phyloP scores from a whole-genome alignment of 1,140 invertebrate genomes.

The Pissodes strobi region DNA sequence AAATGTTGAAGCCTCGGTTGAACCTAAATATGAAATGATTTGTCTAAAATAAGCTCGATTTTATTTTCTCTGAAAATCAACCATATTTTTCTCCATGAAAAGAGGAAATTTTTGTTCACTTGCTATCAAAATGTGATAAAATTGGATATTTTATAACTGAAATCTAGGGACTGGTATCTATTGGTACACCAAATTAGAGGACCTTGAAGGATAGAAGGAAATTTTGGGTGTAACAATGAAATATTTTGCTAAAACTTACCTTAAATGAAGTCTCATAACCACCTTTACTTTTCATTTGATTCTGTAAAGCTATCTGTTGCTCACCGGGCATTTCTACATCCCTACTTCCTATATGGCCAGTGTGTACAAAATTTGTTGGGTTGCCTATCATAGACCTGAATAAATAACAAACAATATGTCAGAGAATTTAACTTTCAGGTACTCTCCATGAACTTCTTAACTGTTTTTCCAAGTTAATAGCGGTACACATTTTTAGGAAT shows the following conservation, averaged over 20 bases:
- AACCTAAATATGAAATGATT: no score
- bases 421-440: no score
- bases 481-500: no score
- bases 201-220: background rate
- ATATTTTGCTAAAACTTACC: conserved; percentile 35
- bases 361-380: conserved; percentile 82
- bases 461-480: no score
- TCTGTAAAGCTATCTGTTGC: conserved; percentile 68
- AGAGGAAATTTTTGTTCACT: background rate
- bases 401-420: no score
- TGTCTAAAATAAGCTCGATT: no score
- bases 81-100: background rate
- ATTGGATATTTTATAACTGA: background rate
- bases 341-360: conserved; percentile 76
- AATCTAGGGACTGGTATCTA: background rate
- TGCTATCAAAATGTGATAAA: background rate
- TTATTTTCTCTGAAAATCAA: no score
- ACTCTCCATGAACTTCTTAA: no score
- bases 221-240: background rate
- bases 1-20: no score
- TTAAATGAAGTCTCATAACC: conserved; percentile 68
- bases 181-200: background rate
- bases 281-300: conserved; percentile 76
- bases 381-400: conserved; percentile 77
- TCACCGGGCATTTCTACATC: conserved; percentile 70